Conservation (phyloP, 1,140 invertebrate genomes). For the Brachionus koreanus region DNA sequence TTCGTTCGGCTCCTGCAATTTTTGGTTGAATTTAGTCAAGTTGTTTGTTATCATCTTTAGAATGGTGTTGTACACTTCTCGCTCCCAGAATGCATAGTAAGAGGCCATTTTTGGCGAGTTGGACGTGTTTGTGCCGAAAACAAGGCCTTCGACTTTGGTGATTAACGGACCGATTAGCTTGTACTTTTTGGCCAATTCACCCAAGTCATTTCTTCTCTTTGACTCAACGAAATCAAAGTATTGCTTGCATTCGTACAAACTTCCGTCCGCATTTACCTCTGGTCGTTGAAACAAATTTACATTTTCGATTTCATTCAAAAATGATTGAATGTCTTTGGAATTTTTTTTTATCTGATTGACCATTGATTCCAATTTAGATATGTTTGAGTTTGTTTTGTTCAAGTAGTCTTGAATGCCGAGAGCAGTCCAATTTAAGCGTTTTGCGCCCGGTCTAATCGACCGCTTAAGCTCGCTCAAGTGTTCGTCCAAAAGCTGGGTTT, state of each 20-base stretch:
- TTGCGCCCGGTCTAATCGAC: conserved; percentile 72
- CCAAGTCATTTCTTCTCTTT: conserved; percentile 66
- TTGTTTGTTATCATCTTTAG: conserved; percentile 66
- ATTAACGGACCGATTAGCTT: conserved; percentile 70
- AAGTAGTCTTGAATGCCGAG: conserved; percentile 73
- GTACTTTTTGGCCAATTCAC: conserved; percentile 67
- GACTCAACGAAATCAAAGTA: conserved; percentile 68
- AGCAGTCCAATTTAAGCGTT: conserved; percentile 76
- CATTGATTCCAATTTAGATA: conserved; percentile 64
- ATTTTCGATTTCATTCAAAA: conserved; percentile 52
- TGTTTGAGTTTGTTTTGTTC: conserved; percentile 60
- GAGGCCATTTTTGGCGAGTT: conserved; percentile 55
- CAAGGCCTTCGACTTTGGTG: conserved; percentile 72
- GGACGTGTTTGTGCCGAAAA: conserved; percentile 58
- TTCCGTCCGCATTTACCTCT: conserved; percentile 50
- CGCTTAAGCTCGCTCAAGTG: conserved; percentile 71
- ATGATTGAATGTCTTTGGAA: conserved; percentile 65
- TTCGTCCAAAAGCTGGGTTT: conserved; percentile 56
- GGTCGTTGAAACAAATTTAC: conserved; percentile 56
- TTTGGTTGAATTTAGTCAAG: conserved; percentile 67
- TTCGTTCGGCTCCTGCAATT: conserved; percentile 61
- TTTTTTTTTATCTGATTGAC: conserved; percentile 73
- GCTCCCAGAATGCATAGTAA: conserved; percentile 61
- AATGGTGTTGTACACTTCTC: conserved; percentile 56
- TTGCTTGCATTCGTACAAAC: conserved; percentile 56